phyloP scores from a whole-genome alignment of 2,113 vertebrate genomes.

The Microtus pennsylvanicus region DNA sequence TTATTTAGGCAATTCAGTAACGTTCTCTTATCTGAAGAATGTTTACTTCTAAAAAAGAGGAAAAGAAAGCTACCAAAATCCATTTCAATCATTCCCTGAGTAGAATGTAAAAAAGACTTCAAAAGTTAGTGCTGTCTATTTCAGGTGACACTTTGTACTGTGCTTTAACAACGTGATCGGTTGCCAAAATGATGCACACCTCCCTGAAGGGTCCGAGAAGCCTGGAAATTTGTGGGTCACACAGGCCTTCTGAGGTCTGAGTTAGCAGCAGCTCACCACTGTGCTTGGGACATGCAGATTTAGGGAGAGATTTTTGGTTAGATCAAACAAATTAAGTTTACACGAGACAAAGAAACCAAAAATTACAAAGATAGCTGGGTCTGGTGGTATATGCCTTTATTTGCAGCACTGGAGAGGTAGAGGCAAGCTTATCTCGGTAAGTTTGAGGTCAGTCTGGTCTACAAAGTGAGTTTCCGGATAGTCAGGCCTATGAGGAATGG shows the following conservation, averaged over 20 bases:
- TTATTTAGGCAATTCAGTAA: constrained; percentile 53
- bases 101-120: constrained; percentile 56
- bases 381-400: neutral
- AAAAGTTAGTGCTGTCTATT: constrained; percentile 8
- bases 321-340: neutral
- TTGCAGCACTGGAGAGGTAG: neutral
- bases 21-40: constrained; percentile 41
- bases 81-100: constrained; percentile 12
- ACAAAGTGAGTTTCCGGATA: neutral
- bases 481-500: neutral
- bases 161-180: neutral
- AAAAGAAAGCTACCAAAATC: constrained; percentile 7
- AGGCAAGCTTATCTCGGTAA: neutral
- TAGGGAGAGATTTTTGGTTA: neutral
- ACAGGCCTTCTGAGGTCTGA: neutral
- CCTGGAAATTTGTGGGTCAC: neutral
- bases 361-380: neutral
- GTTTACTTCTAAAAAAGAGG: neutral
- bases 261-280: neutral
- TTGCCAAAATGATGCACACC: constrained; percentile 7
- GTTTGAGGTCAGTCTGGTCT: neutral
- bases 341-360: neutral
- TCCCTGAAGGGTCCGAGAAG: neutral
- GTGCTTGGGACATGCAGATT: neutral
- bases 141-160: neutral